Evolutionary conservation across 1,140 invertebrate species (phyloP).

Genomic region (Hetaerina americana): DNA sequence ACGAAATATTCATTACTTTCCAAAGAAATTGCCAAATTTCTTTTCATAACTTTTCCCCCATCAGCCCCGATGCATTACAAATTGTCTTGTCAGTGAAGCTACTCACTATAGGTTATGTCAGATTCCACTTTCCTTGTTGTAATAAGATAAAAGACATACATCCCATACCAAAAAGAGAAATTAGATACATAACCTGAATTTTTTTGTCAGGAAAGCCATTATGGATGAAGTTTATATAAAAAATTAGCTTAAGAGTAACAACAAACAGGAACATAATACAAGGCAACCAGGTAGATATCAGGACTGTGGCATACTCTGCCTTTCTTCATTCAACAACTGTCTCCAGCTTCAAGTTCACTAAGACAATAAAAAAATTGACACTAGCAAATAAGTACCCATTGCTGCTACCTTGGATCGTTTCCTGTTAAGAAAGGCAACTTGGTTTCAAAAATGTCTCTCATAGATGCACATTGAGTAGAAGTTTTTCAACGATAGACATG

Average conservation of each 20-base stretch:
- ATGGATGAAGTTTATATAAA: background rate
- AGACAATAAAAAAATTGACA: background rate
- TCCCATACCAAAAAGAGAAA: background rate
- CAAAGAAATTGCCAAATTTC: background rate
- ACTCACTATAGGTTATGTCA: background rate
- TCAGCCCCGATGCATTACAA: background rate
- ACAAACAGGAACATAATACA: background rate
- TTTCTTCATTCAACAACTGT: background rate
- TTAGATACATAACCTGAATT: background rate
- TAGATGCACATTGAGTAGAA: too few species aligned
- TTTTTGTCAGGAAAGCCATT: background rate
- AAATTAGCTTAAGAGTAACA: background rate
- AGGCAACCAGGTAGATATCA: background rate
- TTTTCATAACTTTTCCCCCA: background rate
- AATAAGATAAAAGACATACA: background rate
- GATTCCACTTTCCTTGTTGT: background rate
- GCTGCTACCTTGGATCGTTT: background rate
- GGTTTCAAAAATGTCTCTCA: background rate
- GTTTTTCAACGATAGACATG: background rate
- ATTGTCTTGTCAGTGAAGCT: background rate
- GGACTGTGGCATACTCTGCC: background rate
- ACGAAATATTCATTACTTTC: background rate
- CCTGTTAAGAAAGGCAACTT: background rate
- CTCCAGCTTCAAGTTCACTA: background rate
- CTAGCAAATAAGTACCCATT: background rate